Base-by-base conservation (phyloP, 2,113 vertebrate species). In the Panthera leo region DNA sequence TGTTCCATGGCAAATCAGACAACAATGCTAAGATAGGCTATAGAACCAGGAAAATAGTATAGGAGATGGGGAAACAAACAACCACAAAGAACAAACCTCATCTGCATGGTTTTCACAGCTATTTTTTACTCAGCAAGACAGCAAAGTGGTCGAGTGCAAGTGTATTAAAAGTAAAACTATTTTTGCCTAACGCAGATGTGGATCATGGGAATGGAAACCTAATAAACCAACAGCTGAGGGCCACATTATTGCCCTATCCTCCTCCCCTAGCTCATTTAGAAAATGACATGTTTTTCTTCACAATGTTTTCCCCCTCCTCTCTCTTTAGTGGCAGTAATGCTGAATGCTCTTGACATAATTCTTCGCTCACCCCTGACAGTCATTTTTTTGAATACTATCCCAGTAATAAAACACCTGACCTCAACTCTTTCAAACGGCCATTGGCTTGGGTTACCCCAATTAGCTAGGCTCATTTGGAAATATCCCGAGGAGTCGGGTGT, bases 361-460 rank as follows among this genome's bases (percentile, higher is more conserved):
- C 76, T 89, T 96, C 86, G 13, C 55, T 96, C 86, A 97, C 85
- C 29, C 96, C 85, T 97, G 75, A 88, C 92, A 96, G 82, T 98
- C 97, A 87, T 51, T 98, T 98, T 95, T 92, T 92, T 97, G 34
- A 92, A 92, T 97, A 78, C 23, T 94, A 84, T 97, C 83, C 85
- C 83, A 84, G 94, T 95, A 98, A 96, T 97, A 82, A 98, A 84
- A 96, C 48, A 97, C 29, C 0, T 2, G 39, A 85, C 70, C 96
- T 98, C 65, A 2, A 97, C 61, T 36, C 97, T 97, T 97, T 98
- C 96, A 96, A 94, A 98, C 89, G 91, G 83, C 93, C 95, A 97
- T 97, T 94, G 96, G 97, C 96, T 97, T 97, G 95, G 90, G 97
- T 97, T 98, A 97, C 96, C 93, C 97, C 95, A 97, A 97, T 97